Evolutionary conservation across 1,140 invertebrate genomes (phyloP), one percentile per base, ranked within the genome.

Genomic region (Cydia fagiglandana): DNA sequence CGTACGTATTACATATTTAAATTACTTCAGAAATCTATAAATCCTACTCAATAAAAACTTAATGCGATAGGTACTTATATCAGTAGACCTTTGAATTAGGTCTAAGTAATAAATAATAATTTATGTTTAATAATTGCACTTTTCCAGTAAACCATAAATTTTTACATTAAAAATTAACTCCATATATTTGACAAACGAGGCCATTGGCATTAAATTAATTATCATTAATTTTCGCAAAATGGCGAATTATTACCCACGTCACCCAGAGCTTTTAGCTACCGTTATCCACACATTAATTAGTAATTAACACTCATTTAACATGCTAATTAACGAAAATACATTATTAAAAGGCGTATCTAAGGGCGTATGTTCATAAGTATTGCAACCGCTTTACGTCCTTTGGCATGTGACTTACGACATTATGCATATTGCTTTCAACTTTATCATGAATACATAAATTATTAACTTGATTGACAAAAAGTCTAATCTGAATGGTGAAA

Each of bases 221-320:
- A 38, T 38, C 30, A 70, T 38, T 70, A 38, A 38, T 38, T 20
- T 38, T 38, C 66, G 34, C 30, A 70, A 70, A 70, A 70, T 70
- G 66, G 66, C 66, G 34, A 70, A 34, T 70, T 70, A 70, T 70
- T 70, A 70, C 30, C 66, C 15, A 70, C 66, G 66, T 70, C 66
- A 70, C 66, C 66, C 15, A 2, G 15, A 17, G 66, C 66, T 70
- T 70, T 70, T 70, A 70, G n/a, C 66, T 17, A 45, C 66, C 66
- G 66, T 70, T 70, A 70, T 68, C 66, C 17, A 41, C 66, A 70
- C 66, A 70, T 38, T 70, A 70, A 70, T 70, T 70, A 17, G 38
- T 5, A 34, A 45, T 70, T 70, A 70, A 45, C 66, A 70, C 66
- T 70, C 30, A 70, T 70, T 70, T 70, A 70, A 41, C 66, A 45